These are phyloP conservation scores for Lypha dubia DNA, from an alignment of 2,888 invertebrate species.

Conservation along the genomic window DNA sequence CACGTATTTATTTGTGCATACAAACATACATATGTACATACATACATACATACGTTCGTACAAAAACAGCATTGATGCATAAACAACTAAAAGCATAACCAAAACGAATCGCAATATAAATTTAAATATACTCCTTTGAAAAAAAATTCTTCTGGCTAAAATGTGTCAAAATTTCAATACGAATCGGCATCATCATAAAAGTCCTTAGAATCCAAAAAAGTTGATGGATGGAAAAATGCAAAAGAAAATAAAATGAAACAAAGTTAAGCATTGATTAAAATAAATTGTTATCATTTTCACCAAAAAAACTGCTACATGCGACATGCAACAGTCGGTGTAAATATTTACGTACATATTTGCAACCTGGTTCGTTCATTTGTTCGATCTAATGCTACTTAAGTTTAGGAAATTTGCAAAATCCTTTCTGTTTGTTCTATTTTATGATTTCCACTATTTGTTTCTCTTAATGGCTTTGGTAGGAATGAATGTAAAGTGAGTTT, in stretches of 20 bases:
- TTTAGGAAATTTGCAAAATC: slow-evolving; percentile 10
- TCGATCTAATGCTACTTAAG: background rate
- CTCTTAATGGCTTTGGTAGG: background rate
- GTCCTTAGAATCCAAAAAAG: background rate
- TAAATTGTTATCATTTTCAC: slow-evolving; percentile 48
- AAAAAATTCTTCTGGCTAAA: slow-evolving; percentile 24
- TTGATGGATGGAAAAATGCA: background rate
- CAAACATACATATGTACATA: background rate
- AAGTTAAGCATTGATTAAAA: slow-evolving; percentile 61
- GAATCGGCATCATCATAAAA: slow-evolving; percentile 55
- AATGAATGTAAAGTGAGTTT: background rate
- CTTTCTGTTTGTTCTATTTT: background rate
- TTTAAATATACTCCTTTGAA: slow-evolving; percentile 23
- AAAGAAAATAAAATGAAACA: slow-evolving; percentile 20
- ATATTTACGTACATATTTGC: background rate
- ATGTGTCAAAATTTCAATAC: slow-evolving; percentile 49
- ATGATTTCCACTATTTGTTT: slow-evolving; percentile 11
- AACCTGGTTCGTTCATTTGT: background rate
- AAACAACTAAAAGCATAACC: slow-evolving; percentile 21
- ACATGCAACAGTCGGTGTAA: background rate
- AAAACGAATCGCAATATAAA: slow-evolving; percentile 36
- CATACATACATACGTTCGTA: background rate
- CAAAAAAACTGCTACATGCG: background rate
- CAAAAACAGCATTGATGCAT: background rate
- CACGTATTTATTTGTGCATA: background rate